Base-by-base conservation (phyloP, 2,797 vertebrate species). In the Lerista edwardsae region DNA sequence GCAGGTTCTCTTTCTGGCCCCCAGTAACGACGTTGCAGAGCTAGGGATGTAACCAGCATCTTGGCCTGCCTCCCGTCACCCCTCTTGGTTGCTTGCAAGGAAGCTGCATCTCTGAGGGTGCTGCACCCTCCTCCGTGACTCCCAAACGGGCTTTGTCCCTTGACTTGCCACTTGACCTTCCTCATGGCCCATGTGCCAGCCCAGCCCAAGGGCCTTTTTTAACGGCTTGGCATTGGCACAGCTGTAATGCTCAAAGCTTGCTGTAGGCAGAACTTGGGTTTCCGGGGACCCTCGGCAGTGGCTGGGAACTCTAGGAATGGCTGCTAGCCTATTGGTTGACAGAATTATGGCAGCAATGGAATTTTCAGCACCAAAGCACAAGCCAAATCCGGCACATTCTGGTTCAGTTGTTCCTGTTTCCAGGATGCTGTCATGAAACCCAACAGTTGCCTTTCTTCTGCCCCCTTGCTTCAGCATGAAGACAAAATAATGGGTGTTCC, bases 371-470 rank as follows among this genome's bases (percentile, higher is more conserved):
- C 77, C 47, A 88, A 23, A 88, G 84, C 82, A 39, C 36, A 79
- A 64, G 31, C 71, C 75, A 36, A 89, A 82, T 67, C 65, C 79
- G 81, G 65, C 71, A 75, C 79, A 80, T 51, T 17, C 31, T 74
- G 39, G 79, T 51, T n/a, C 47, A 64, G 9, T 0, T 21, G 17
- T 84, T 83, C 6, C 85, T 85, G 64, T 77, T 88, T 47, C 64
- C 14, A 61, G 23, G 25, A 0, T 64, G 23, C 59, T 62, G 80
- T 68, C 80, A 85, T 82, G 80, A 0, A 31, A 57, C 10, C 44
- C 1, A 4, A 74, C 75, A 87, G 36, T 80, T 77, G 7, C 7
- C 75, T 68, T 55, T 23, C 41, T 36, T 39, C 44, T 34, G 41
- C 73, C 79, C n/a, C 72, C 51, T 34, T 0, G 0, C 6, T 39